A percentile compares a stretch with the other conserved stretches of the same genome.
Conservation (phyloP, 2,113 vertebrate species). For the Machaerirhynchus nigripectus region DNA sequence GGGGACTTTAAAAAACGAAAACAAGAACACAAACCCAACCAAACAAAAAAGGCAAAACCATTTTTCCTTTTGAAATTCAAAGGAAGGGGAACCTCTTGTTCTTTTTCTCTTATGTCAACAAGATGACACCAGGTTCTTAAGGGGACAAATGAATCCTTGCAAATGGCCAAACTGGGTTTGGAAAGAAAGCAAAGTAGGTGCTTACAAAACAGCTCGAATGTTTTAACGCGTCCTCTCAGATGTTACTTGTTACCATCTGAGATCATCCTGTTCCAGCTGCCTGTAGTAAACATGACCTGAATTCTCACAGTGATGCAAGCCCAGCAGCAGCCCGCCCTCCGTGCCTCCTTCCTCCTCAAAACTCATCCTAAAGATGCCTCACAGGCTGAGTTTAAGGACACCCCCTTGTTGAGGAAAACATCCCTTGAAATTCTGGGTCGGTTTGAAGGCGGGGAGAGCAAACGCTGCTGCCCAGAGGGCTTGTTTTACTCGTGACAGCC, state of each 20-base stretch:
- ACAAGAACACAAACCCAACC: not conserved
- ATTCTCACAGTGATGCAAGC: slow-evolving; percentile 17
- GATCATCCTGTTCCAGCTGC: slow-evolving; percentile 60
- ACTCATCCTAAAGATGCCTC: not conserved
- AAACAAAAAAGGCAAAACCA: not conserved
- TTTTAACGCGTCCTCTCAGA: slow-evolving; percentile 40
- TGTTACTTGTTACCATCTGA: slow-evolving; percentile 63
- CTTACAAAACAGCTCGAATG: slow-evolving; percentile 39
- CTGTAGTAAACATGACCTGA: slow-evolving; percentile 61
- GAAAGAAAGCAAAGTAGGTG: slow-evolving; percentile 37
- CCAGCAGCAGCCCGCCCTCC: not conserved
- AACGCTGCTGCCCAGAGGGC: not conserved
- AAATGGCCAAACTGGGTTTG: not conserved
- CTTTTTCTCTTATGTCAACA: not conserved
- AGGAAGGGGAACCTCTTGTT: not conserved
- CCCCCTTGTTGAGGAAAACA: not conserved
- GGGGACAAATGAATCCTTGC: not conserved
- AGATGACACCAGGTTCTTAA: not conserved
- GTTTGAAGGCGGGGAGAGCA: not conserved
- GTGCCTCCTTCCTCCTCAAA: not conserved
- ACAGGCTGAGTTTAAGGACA: not conserved
- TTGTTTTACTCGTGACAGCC: not conserved
- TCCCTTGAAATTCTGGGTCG: not conserved
- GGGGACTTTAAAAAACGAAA: not conserved
- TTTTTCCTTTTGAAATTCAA: not conserved